phyloP scores from a whole-genome alignment of 2,888 invertebrate species.

The Coenonympha arcania region DNA sequence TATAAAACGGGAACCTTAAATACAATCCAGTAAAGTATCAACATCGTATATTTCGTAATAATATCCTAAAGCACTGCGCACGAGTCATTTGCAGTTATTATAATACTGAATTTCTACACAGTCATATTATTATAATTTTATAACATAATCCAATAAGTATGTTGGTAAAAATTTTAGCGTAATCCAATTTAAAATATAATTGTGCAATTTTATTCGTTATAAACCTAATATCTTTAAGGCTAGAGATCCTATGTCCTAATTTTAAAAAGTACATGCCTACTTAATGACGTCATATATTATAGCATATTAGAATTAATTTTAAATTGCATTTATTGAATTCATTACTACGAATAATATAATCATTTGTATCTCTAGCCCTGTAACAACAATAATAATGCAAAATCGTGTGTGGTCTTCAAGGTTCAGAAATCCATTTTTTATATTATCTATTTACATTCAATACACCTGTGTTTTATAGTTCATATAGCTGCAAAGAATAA shows the following conservation, averaged over 20 bases:
- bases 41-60: constrained; percentile 26
- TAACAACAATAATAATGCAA: constrained; percentile 2
- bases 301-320: not conserved
- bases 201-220: constrained; percentile 1
- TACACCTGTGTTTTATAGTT: too few relatives aligned
- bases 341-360: constrained; percentile 12
- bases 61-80: constrained; percentile 41
- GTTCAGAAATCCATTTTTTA: constrained; percentile 13
- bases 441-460: too few relatives aligned
- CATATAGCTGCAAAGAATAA: too few relatives aligned
- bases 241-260: not conserved
- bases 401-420: constrained; percentile 33
- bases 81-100: constrained; percentile 46
- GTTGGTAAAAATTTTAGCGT: not conserved
- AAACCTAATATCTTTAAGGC: not conserved
- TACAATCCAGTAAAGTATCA: constrained; percentile 21
- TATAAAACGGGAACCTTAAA: constrained; percentile 18
- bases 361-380: constrained; percentile 4
- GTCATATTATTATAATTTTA: constrained; percentile 1
- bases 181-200: constrained; percentile 1
- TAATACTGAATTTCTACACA: constrained; percentile 52
- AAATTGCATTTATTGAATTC: not conserved
- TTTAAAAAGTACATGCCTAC: not conserved
- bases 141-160: constrained; percentile 4
- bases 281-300: not conserved